Percentiles rank a stretch among this genome's conserved stretches.
Conservation (phyloP, 2,797 vertebrate genomes). For the Aplochiton taeniatus region DNA sequence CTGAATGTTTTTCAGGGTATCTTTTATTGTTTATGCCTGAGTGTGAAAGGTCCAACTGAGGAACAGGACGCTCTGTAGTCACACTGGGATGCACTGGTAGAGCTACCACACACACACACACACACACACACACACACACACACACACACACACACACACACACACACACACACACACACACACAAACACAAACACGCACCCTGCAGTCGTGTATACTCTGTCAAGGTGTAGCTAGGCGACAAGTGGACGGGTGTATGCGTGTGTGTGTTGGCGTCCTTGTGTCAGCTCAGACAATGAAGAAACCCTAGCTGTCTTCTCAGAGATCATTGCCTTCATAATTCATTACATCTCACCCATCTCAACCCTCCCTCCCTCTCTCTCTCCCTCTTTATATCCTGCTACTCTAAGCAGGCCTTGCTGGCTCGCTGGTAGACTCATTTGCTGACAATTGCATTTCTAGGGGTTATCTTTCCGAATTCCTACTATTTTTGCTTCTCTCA, state of each 20-base stretch:
- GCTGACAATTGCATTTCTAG: constrained; percentile 48
- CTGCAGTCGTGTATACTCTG: constrained; percentile 4
- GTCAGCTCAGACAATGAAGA: constrained; percentile 10
- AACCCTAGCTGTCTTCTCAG: constrained; percentile 12
- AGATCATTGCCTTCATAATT: constrained; percentile 16
- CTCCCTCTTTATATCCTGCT: constrained; percentile 9
- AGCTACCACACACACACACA: background rate
- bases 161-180: background rate
- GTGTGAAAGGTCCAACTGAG: constrained; percentile 11
- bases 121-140: background rate
- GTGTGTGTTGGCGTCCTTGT: constrained; percentile 1
- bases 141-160: background rate
- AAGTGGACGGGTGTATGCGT: background rate
- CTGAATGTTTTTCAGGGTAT: constrained; percentile 44
- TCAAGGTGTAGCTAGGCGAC: constrained; percentile 24
- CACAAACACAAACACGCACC: background rate
- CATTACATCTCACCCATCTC: background rate
- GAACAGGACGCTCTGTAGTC: constrained; percentile 8
- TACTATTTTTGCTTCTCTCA: constrained; percentile 8
- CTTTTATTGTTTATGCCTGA: constrained; percentile 36
- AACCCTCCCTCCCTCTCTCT: background rate
- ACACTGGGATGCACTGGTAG: constrained; percentile 8
- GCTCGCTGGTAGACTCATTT: constrained; percentile 32
- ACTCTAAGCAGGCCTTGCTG: constrained; percentile 33
- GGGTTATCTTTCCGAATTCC: constrained; percentile 52